These are phyloP conservation scores for Halictus quadricinctus DNA, from an alignment of 2,888 invertebrate genomes.

Conservation along the genomic window DNA sequence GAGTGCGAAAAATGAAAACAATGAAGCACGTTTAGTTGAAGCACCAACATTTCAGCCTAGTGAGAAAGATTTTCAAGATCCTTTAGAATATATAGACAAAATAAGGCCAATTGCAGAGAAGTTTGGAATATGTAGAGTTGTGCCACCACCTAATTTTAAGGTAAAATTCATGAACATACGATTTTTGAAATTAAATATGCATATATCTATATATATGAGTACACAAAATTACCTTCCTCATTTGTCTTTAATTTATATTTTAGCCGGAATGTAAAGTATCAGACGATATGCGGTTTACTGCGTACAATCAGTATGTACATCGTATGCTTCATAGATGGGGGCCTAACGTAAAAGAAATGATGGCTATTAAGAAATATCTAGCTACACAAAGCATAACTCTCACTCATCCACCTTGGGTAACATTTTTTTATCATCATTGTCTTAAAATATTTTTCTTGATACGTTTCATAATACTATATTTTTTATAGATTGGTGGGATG, in stretches of 20 bases:
- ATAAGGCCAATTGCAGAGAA: slow-evolving; percentile 90
- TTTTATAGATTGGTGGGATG: slow-evolving; percentile 91
- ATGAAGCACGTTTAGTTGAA: slow-evolving; percentile 85
- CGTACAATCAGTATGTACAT: slow-evolving; percentile 95
- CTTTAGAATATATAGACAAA: slow-evolving; percentile 91
- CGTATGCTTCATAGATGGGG: slow-evolving; percentile 95
- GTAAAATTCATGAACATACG: slow-evolving; percentile 70
- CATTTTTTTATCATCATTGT: not conserved
- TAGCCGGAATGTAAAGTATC: slow-evolving; percentile 91
- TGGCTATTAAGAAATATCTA: slow-evolving; percentile 92
- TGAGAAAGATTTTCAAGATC: slow-evolving; percentile 92
- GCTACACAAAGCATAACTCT: slow-evolving; percentile 90
- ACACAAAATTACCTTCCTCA: slow-evolving; percentile 1
- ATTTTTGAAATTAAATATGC: not conserved
- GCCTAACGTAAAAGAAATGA: slow-evolving; percentile 91
- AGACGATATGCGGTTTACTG: slow-evolving; percentile 93
- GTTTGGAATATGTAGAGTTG: slow-evolving; percentile 94
- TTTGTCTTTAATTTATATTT: slow-evolving; percentile 61
- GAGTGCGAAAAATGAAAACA: slow-evolving; percentile 65
- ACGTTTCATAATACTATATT: slow-evolving; percentile 24
- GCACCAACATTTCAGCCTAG: slow-evolving; percentile 92
- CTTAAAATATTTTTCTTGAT: not conserved
- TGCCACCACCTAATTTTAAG: slow-evolving; percentile 91
- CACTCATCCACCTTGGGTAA: slow-evolving; percentile 90
- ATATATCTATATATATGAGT: not conserved